Evolutionary conservation across 1,140 invertebrate species (phyloP), one percentile per base, ranked within the genome.

Genomic region (Orchesella cincta): DNA sequence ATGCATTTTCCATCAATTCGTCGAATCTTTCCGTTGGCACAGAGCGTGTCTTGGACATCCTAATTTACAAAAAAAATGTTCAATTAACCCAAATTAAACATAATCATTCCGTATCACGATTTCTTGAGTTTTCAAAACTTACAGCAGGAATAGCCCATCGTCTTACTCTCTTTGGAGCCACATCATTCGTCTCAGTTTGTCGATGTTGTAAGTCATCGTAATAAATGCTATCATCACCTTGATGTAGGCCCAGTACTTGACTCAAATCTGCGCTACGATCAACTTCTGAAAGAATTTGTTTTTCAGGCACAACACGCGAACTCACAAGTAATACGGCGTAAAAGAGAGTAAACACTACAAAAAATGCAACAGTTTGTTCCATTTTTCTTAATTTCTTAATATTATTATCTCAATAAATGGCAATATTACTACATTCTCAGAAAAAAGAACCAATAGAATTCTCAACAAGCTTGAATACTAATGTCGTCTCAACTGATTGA

Each of bases 111-210:
- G 12, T 67, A 67, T 31, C 8, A 14, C n/a, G 23, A 29, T n/a
- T 57, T 57, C 23, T 57, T 18, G 3, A 57, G 23, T 18, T 57
- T 57, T 23, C 52, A 57, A 29, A 31, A 31, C 62, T 29, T 67
- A 67, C 62, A 33, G 62, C 31, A 29, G 62, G 62, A 31, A 31
- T 31, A 67, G 62, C 62, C 62, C 62, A 67, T 31, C 62, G 54
- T 57, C 26, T 57, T 46, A 20, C 8, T 57, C 54, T 57, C 54
- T 23, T 57, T 57, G 23, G 12, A 8, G 8, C 39, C 18, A 5
- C 39, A 46, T 5, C 5, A 5, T 46, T 46, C 5, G 39, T 5
- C 39, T 46, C 5, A 46, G 39, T 46, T 46, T 46, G 39, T 46
- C 5, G 39, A 46, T 46, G 39, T 46, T 46, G 5, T 46, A 5